Conservation (phyloP, 2,797 vertebrate species). For the Aeoliscus strigatus region DNA sequence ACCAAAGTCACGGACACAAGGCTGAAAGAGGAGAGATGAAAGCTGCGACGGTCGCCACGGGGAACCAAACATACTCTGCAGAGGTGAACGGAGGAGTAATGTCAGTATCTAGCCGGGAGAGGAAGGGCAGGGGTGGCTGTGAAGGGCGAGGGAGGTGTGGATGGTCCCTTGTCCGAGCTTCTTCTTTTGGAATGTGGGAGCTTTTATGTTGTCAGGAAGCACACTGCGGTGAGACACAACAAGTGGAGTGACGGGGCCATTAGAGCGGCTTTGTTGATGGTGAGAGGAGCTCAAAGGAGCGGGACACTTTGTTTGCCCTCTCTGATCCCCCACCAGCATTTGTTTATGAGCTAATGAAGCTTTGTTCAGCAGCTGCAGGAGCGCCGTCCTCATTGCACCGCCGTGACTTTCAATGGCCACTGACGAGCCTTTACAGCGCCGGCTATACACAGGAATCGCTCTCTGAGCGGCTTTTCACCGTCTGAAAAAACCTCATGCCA, state of each 20-base stretch:
- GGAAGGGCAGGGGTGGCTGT: constrained; percentile 39
- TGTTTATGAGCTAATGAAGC: constrained; percentile 81
- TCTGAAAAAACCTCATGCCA: constrained; percentile 13
- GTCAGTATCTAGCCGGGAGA: constrained; percentile 51
- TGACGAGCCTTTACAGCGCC: constrained; percentile 59
- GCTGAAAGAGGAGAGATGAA: constrained; percentile 59
- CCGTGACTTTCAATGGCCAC: constrained; percentile 57
- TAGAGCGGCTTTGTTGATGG: constrained; percentile 68
- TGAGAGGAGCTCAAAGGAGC: constrained; percentile 61
- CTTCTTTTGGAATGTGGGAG: constrained; percentile 63
- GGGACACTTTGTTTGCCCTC: constrained; percentile 64
- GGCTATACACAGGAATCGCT: constrained; percentile 35
- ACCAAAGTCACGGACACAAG: constrained; percentile 61
- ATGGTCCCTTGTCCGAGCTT: constrained; percentile 52
- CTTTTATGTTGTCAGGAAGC: constrained; percentile 80
- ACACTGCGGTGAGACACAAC: constrained; percentile 75
- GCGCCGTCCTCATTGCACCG: constrained; percentile 37
- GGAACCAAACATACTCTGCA: constrained; percentile 47
- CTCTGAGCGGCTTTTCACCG: constrained; percentile 12
- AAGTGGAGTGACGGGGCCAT: constrained; percentile 66
- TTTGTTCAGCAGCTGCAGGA: constrained; percentile 61
- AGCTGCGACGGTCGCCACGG: constrained; percentile 47
- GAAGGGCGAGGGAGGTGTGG: constrained; percentile 64
- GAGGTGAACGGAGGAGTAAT: constrained; percentile 51
- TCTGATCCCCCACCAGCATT: constrained; percentile 71